Base-by-base conservation (phyloP, 1,140 invertebrate species). In the Chrysopa pallens region DNA sequence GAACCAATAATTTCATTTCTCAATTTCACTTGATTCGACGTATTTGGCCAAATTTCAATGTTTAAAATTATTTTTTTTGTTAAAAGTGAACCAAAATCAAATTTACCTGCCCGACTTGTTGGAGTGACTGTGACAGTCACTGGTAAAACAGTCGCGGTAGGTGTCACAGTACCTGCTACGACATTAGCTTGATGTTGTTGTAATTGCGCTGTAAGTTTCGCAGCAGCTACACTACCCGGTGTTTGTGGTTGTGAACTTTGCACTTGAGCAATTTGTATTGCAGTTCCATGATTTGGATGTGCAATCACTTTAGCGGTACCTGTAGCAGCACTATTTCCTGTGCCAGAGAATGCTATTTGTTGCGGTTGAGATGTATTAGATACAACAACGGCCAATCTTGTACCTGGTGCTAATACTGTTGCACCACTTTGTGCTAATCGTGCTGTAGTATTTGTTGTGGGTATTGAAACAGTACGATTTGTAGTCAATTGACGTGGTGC, bases 341-440 rank as follows among this genome's bases (percentile, higher is more conserved):
- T 14, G 5, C 12, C 12, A 7, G 6, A 12, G 6, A 28, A 14
- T 31, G 28, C 5, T 29, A 29, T 33, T 13, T 8, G 17, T 14
- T 14, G 27, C n/a, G 29, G 11, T 29, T 29, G 27, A n/a, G 40
- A 12, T n/a, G 29, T 23, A 5, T 29, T 12, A 3, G 40, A 41
- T 7, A 41, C 40, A n/a, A 41, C 40, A 41, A 28, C 40, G 31
- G 40, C 40, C 9, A 41, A 6, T 31, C 40, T 14, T 29, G 27
- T 28, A n/a, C 27, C 29, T 41, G 23, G 40, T 31, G 40, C 40
- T 13, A 41, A 29, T 31, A 41, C 40, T 13, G 29, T 28, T 29
- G 40, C 28, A 33, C 13, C 48, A 8, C 50, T 45, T 45, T 55
- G 52, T 11, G 57, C 47, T 23, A 61, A 43, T 23, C 55, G 42